Percentiles rank a stretch among this genome's conserved stretches.
Evolutionary conservation across 1,140 invertebrate species (phyloP).

Genomic region (Neodiprion virginianus): DNA sequence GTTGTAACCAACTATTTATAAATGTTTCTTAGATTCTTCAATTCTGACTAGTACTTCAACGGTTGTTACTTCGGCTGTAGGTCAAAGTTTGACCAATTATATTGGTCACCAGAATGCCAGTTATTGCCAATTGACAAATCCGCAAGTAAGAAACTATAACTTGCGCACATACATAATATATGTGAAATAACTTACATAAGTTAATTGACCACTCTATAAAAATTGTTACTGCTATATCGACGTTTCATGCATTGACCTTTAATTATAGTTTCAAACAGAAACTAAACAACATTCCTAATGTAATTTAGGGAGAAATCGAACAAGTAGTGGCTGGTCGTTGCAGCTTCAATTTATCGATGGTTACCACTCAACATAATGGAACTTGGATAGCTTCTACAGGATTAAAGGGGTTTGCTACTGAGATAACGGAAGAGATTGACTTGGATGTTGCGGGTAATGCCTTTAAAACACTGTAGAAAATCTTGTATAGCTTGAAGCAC

Average conservation of each 20-base stretch:
- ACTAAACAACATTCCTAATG: too few species aligned
- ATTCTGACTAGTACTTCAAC: not conserved
- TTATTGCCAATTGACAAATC: conserved; percentile 5
- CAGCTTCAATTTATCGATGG: not conserved
- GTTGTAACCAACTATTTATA: not conserved
- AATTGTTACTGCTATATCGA: too few species aligned
- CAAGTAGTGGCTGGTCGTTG: not conserved
- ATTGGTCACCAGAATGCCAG: conserved; percentile 5
- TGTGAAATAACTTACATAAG: too few species aligned
- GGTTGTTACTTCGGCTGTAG: not conserved
- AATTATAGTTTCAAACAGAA: too few species aligned
- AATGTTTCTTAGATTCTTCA: not conserved
- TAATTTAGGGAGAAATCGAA: not conserved
- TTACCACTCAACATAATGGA: conserved; percentile 1
- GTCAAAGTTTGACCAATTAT: not conserved
- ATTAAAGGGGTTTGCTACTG: not conserved
- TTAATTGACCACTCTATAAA: too few species aligned
- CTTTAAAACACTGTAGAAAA: not conserved
- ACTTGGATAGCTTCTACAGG: conserved; percentile 1
- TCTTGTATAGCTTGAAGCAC: too few species aligned
- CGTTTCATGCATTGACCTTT: too few species aligned
- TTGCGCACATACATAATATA: not conserved
- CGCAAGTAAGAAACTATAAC: not conserved
- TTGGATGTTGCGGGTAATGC: not conserved
- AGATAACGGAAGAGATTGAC: not conserved